Evolutionary conservation across 2,888 invertebrate genomes (phyloP), one percentile per base, ranked within the genome.

Genomic region (Azorinus chamasolen): DNA sequence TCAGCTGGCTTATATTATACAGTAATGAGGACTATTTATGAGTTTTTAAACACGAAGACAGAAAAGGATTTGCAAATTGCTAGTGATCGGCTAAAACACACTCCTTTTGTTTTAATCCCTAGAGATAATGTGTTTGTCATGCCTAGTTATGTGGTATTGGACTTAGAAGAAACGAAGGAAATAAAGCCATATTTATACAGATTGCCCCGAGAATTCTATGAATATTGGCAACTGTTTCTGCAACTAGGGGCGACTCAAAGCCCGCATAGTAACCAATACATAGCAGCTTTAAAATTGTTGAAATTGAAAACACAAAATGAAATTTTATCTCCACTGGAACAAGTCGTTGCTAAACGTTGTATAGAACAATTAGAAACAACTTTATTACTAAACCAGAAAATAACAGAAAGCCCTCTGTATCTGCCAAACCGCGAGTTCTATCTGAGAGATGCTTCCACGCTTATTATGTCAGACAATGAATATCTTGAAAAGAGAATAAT

Each of bases 101-200:
- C 32, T 32, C 32, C 32, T 32, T 32, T 32, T 32, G 10, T 32
- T 32, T 32, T 4, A 4, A 32, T 32, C 10, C 32, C 5, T 6
- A 10, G 10, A 32, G 10, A 32, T 32, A 32, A 32, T 32, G 32
- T 32, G 18, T 55, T 76, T 59, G 48, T 70, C 0, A 65, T 22
- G 24, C 27, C 57, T 5, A 39, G 54, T 43, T 20, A 61, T 14
- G 57, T 70, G 27, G 65, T 76, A 5, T 24, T 65, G 0, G 32
- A 55, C 22, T 24, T 62, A 25, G 4, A 22, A 25, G 16, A 54
- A 20, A 46, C 41, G 12, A 57, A 69, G 1, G 59, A 55, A 39
- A 32, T 78, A 8, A 57, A 55, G 32, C 69, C 78, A 18, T 70
- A 43, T 27, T 39, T 78, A 16, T 70, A 53, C 43, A 69, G 50